A percentile compares a stretch with the other conserved stretches of the same genome.
phyloP scores from a whole-genome alignment of 1,140 invertebrate species.

The Lepidurus arcticus region DNA sequence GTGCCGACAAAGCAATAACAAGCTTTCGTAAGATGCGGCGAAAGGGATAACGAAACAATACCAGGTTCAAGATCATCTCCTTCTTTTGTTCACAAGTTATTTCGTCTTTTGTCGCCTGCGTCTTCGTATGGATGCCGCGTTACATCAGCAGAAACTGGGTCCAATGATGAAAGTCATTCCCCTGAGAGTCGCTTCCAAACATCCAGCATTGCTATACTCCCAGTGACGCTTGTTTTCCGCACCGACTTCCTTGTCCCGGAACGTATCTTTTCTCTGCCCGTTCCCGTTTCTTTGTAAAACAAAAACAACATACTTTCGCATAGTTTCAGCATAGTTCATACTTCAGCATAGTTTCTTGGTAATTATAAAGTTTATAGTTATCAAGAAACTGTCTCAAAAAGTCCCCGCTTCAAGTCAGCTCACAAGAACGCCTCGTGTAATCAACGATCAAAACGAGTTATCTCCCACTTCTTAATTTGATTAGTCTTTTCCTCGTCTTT shows the following conservation, averaged over 20 bases:
- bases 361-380: too few relatives aligned
- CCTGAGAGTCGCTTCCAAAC: neutral
- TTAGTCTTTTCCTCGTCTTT: too few relatives aligned
- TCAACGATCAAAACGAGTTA: too few relatives aligned
- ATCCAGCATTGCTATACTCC: neutral
- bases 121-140: neutral
- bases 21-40: neutral
- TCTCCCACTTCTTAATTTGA: too few relatives aligned
- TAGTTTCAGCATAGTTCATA: too few relatives aligned
- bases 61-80: neutral
- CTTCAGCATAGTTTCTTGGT: too few relatives aligned
- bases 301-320: too few relatives aligned
- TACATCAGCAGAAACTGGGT: neutral
- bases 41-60: slow-evolving; percentile 13
- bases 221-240: slow-evolving; percentile 10
- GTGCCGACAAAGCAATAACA: slow-evolving; percentile 14
- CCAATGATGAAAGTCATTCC: neutral
- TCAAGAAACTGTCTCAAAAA: neutral
- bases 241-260: neutral
- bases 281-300: neutral
- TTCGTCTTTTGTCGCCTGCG: neutral
- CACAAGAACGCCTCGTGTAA: neutral
- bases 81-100: neutral
- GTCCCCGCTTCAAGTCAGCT: neutral
- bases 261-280: neutral